A percentile compares a stretch with the other conserved stretches of the same genome.
Conservation (phyloP, 2,797 vertebrate genomes). For the Hephaestus fuliginosus region DNA sequence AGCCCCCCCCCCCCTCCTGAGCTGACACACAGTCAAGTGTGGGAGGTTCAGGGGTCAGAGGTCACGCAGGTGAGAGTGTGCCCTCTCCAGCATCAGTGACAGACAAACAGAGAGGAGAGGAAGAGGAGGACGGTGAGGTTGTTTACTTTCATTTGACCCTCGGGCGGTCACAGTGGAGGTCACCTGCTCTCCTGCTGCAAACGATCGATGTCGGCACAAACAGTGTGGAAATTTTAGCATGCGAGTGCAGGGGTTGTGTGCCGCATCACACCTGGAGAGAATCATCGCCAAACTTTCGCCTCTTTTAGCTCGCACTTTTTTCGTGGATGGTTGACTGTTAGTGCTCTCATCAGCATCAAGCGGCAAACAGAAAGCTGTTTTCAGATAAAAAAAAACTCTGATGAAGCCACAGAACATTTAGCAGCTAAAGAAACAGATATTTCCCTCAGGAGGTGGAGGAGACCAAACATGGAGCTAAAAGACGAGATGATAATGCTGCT, state of each 20-base stretch:
- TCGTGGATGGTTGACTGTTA: neutral
- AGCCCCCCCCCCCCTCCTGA: neutral
- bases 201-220: neutral
- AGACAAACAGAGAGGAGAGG: neutral
- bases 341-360: neutral
- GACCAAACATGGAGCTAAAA: neutral
- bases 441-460: too few species aligned
- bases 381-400: neutral
- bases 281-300: too few species aligned
- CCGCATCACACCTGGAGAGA: too few species aligned
- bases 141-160: neutral
- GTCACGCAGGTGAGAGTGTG: constrained; percentile 17
- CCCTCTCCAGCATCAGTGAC: neutral
- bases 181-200: neutral
- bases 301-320: neutral
- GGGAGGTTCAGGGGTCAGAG: constrained; percentile 28
- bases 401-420: neutral
- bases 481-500: neutral
- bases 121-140: neutral
- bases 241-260: neutral
- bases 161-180: neutral
- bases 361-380: neutral
- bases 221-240: neutral
- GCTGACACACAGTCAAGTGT: neutral
- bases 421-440: too few species aligned